Base-by-base conservation (phyloP, 2,797 vertebrate genomes). In the Emydoidea blandingii region DNA sequence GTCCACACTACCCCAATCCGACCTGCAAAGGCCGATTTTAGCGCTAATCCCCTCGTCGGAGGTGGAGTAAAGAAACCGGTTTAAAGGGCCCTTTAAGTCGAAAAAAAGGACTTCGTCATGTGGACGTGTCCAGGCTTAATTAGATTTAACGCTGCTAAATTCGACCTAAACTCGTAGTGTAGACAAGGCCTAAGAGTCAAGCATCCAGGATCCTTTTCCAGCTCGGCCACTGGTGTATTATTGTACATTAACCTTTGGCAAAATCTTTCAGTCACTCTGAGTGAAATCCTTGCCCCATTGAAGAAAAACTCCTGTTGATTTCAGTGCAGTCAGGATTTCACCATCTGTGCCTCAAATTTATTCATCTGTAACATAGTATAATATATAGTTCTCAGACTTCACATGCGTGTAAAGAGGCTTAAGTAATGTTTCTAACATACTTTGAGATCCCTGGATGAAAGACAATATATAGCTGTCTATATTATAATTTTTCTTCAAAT, bases 401-500 rank as follows among this genome's bases (percentile, higher is more conserved):
- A 0, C 80, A 88, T 88, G 21, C 16, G 4, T 81, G 25, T 41
- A 57, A 5, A 56, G 47, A 59, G 91, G 19, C 80, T 93, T 29
- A 49, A 82, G 8, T 5, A 87, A 31, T 85, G 41, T 21, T 83
- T 47, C 5, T 56, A 5, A 54, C 31, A 1, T 3, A 23, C 84
- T 96, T 85, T 78, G 85, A 87, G 82, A 12, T n/a, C 79, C 21
- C 90, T 10, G n/a, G 72, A 91, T 91, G 92, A 81, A 92, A 95
- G 91, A 82, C 80, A 79, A 68, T 65, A 81, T 49, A 1, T 81
- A 88, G 62, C 72, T 95, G 62, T 49, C 57, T 29, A 56, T 92
- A n/a, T 8, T 34, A 79, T 29, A 2, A 5, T 0, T 86, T 91
- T 87, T 92, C 84, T 16, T 90, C 50, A 79, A 79, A 94, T 91